These are phyloP conservation scores for Ormyrus pomaceus DNA, from an alignment of 2,888 invertebrate genomes.

Conservation along the genomic window DNA sequence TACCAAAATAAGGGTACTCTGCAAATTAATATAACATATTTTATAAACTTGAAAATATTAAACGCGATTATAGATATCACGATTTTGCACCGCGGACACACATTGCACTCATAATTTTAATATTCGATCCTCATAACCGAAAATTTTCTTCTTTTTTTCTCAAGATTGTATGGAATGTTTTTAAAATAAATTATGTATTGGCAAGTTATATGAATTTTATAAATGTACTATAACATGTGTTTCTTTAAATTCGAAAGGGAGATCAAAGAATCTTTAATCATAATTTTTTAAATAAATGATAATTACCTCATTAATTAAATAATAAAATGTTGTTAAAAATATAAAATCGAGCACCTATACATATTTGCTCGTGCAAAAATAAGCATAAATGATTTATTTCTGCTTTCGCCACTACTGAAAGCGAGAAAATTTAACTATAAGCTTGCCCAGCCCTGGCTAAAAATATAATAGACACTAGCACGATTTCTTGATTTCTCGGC, in stretches of 20 bases:
- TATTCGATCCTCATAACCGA: slow-evolving; percentile 56
- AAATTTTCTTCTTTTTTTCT: slow-evolving; percentile 39
- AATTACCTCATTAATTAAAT: too few relatives aligned
- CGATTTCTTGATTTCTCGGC: slow-evolving; percentile 56
- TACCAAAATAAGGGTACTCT: background rate
- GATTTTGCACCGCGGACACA: slow-evolving; percentile 71
- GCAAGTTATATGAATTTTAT: too few relatives aligned
- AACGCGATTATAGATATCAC: slow-evolving; percentile 29
- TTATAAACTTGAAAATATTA: slow-evolving; percentile 10
- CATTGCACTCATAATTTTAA: slow-evolving; percentile 61
- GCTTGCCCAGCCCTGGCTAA: slow-evolving; percentile 71
- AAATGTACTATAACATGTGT: too few relatives aligned
- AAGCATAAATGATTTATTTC: slow-evolving; percentile 34
- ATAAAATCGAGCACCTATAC: background rate
- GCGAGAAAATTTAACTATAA: slow-evolving; percentile 60
- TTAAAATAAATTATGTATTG: too few relatives aligned
- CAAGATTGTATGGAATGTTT: too few relatives aligned
- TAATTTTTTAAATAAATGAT: too few relatives aligned
- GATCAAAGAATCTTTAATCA: too few relatives aligned
- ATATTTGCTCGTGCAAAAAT: slow-evolving; percentile 7
- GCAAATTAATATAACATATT: too few relatives aligned
- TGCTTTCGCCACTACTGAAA: slow-evolving; percentile 45
- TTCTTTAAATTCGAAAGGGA: too few relatives aligned
- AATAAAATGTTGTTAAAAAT: too few relatives aligned
- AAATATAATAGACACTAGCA: slow-evolving; percentile 54